Evolutionary conservation across 1,140 invertebrate species (phyloP).

Genomic region (Leptinotarsa texana): DNA sequence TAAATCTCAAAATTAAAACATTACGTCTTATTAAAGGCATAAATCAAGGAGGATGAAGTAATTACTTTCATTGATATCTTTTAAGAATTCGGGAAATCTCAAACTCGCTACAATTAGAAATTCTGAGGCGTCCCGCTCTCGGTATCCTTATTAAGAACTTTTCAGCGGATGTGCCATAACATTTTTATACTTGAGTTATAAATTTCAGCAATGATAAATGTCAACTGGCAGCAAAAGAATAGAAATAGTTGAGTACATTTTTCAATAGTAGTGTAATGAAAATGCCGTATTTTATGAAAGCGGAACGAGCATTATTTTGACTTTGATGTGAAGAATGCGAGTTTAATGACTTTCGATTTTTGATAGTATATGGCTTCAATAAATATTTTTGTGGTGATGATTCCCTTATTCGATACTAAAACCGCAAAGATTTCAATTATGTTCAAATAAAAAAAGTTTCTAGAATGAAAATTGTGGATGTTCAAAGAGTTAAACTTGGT

Average conservation of each 20-base stretch:
- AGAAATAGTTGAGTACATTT: neutral
- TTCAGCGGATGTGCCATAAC: constrained; percentile 14
- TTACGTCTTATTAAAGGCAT: constrained; percentile 38
- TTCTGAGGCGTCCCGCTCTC: constrained; percentile 25
- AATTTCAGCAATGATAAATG: neutral
- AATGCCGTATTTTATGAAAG: too few species aligned
- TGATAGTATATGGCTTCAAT: too few species aligned
- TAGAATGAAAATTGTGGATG: too few species aligned
- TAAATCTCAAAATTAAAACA: constrained; percentile 28
- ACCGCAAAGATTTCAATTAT: too few species aligned
- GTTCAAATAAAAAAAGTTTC: too few species aligned
- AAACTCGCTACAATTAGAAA: constrained; percentile 40
- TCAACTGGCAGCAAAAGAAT: neutral
- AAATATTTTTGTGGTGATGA: too few species aligned
- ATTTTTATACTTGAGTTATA: neutral
- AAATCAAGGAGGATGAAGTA: constrained; percentile 41
- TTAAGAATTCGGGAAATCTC: constrained; percentile 44
- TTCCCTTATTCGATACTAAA: too few species aligned
- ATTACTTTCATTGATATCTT: constrained; percentile 46
- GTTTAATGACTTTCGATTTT: too few species aligned
- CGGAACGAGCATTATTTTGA: too few species aligned
- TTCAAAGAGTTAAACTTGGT: too few species aligned
- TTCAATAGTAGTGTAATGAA: neutral
- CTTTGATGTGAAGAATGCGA: too few species aligned
- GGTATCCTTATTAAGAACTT: constrained; percentile 19